A percentile compares a stretch with the other conserved stretches of the same genome.
Evolutionary conservation across 2,797 vertebrate genomes (phyloP).

Genomic region (Ara ararauna): DNA sequence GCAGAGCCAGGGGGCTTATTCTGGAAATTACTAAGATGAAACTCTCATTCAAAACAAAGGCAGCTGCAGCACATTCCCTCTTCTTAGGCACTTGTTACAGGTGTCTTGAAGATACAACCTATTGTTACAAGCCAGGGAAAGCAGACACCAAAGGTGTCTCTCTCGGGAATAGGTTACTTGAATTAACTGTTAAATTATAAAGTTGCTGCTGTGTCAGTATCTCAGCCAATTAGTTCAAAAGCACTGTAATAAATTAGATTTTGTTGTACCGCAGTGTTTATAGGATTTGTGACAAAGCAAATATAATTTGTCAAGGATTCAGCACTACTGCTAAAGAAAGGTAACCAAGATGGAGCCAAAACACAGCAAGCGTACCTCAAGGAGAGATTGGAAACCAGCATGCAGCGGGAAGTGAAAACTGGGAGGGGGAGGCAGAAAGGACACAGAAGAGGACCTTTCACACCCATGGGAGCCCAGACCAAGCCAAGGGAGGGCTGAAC

Average conservation of each 20-base stretch:
- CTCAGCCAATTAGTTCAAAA: conserved; percentile 22
- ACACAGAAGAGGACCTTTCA: not conserved
- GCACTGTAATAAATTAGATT: not conserved
- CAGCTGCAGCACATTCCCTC: not conserved
- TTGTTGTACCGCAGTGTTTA: not conserved
- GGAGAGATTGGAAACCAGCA: not conserved
- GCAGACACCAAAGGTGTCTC: not conserved
- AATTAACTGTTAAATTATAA: not conserved
- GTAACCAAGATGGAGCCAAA: not conserved
- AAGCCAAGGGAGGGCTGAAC: not conserved
- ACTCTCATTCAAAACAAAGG: not conserved
- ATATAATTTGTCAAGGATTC: not conserved
- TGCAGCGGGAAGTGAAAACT: accelerated
- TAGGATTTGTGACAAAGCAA: not conserved
- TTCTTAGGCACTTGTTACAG: not conserved
- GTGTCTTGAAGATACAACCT: not conserved
- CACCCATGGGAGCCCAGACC: not conserved
- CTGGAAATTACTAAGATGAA: not conserved
- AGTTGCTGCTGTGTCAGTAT: not conserved
- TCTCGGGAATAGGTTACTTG: not conserved
- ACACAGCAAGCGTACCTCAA: no score
- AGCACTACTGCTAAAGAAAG: not conserved
- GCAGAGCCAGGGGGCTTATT: not conserved
- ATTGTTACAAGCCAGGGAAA: not conserved
- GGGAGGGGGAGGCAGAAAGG: not conserved